Evolutionary conservation across 2,797 vertebrate genomes (phyloP), one percentile per base, ranked within the genome.

Genomic region (Gymnocypris eckloni): DNA sequence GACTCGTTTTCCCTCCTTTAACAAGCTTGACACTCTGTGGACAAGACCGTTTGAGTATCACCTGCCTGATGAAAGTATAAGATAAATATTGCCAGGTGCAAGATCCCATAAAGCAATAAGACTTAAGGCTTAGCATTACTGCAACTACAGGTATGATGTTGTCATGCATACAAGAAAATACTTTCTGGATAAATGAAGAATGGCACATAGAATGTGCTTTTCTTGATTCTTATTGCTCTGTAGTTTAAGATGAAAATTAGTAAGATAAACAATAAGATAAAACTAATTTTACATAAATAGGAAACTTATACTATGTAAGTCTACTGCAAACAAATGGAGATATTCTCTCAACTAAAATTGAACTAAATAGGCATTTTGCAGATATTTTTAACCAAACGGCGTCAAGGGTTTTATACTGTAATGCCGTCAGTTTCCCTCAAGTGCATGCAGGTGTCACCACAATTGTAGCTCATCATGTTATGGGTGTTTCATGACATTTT

Each of bases 61-160:
- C 76, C 83, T 85, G 83, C 67, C 76, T 85, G 75, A 85, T 79
- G n/a, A 33, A 71, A 22, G 20, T 59, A 2, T 78, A 48, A 56
- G 83, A 84, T 84, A 84, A 84, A 78, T 84, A 48, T 43, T 56
- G 76, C 25, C 83, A 85, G 83, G 83, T 85, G 83, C 41, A n/a
- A 18, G 66, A 70, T 79, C 50, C 39, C 66, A 85, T 70, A 48
- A 79, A 71, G 50, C 48, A 45, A 45, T 85, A 70, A 67, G 16
- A 33, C 25, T 54, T 16, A 76, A 22, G 45, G 33, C 48, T 67
- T 59, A 37, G 81, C 11, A 10, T 61, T 22, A 75, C 70, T 61
- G 22, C 80, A 56, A 18, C 22, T 54, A 25, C 39, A 41, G 22
- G 54, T 43, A 79, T 50, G 13, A 83, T 37, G 28, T 16, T 61